Conservation (phyloP, 2,797 vertebrate genomes). For the Gymnoscopelus braueri region DNA sequence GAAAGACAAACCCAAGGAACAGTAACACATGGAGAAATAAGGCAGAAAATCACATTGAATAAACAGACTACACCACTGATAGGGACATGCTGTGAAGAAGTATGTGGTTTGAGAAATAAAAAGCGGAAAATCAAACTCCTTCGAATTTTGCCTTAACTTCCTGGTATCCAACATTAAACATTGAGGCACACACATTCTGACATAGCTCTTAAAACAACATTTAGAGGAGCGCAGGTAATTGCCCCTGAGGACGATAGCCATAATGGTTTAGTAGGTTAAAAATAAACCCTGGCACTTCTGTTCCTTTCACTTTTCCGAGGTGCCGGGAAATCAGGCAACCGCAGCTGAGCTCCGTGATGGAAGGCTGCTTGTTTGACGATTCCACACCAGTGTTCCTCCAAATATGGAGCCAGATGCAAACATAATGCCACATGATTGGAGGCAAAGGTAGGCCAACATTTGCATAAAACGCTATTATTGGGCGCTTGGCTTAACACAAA, state of each 20-base stretch:
- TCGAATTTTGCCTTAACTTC: not conserved
- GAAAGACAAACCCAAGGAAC: not conserved
- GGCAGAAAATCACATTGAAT: not conserved
- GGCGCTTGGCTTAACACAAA: slow-evolving; percentile 36
- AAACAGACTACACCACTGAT: not conserved
- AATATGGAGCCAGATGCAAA: slow-evolving; percentile 13
- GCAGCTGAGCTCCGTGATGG: not conserved
- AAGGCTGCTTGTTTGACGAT: slow-evolving; percentile 15
- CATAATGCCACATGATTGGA: slow-evolving; percentile 38
- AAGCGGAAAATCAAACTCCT: no score
- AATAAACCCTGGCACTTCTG: not conserved
- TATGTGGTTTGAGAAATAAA: not conserved
- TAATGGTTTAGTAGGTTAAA: not conserved
- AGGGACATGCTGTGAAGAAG: not conserved
- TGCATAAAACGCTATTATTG: slow-evolving; percentile 50
- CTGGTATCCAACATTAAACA: not conserved
- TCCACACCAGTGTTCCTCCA: slow-evolving; percentile 5
- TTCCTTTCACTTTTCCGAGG: not conserved
- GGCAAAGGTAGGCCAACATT: slow-evolving; percentile 44
- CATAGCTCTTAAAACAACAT: not conserved
- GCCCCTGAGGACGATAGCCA: not conserved
- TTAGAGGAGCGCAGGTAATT: not conserved
- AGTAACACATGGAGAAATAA: not conserved
- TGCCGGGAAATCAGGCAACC: not conserved
- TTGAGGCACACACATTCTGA: not conserved